These are phyloP conservation scores for Tipula vernalis DNA, from an alignment of 2,888 invertebrate genomes.

Conservation along the genomic window DNA sequence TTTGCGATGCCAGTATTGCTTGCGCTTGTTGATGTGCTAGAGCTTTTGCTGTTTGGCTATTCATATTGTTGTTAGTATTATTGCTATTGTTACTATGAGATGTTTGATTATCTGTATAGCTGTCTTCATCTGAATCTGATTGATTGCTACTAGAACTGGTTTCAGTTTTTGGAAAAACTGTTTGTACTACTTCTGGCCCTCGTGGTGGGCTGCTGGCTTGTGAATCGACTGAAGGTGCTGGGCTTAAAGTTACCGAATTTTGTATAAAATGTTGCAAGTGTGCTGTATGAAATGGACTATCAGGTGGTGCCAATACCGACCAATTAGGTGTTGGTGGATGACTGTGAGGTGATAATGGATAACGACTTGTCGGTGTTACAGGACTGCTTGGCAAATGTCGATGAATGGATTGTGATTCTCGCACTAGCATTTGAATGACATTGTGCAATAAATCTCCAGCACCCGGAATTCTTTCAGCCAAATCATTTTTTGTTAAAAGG, in stretches of 20 bases:
- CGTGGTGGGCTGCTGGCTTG: constrained; percentile 79
- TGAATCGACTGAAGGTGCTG: constrained; percentile 80
- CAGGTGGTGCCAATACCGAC: constrained; percentile 41
- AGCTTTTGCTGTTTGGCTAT: constrained; percentile 21
- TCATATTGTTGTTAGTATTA: constrained; percentile 16
- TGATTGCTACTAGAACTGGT: constrained; percentile 57
- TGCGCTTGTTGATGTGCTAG: constrained; percentile 44
- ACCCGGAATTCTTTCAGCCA: constrained; percentile 82
- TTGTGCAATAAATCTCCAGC: constrained; percentile 92
- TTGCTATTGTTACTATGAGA: not conserved
- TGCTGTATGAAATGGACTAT: constrained; percentile 40
- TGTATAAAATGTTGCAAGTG: constrained; percentile 58
- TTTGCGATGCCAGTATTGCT: constrained; percentile 35
- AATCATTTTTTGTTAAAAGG: constrained; percentile 75
- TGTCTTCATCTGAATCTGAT: constrained; percentile 74
- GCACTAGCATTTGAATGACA: constrained; percentile 74
- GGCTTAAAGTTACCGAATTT: constrained; percentile 81
- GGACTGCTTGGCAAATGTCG: constrained; percentile 69
- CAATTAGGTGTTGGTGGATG: constrained; percentile 72
- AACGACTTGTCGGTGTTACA: constrained; percentile 70
- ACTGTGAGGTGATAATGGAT: constrained; percentile 68
- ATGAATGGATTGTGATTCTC: constrained; percentile 66
- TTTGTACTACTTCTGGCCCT: constrained; percentile 39
- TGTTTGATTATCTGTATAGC: constrained; percentile 26
- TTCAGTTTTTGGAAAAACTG: constrained; percentile 13